Conservation (phyloP, 2,888 invertebrate genomes). For the Sphinx pinastri region DNA sequence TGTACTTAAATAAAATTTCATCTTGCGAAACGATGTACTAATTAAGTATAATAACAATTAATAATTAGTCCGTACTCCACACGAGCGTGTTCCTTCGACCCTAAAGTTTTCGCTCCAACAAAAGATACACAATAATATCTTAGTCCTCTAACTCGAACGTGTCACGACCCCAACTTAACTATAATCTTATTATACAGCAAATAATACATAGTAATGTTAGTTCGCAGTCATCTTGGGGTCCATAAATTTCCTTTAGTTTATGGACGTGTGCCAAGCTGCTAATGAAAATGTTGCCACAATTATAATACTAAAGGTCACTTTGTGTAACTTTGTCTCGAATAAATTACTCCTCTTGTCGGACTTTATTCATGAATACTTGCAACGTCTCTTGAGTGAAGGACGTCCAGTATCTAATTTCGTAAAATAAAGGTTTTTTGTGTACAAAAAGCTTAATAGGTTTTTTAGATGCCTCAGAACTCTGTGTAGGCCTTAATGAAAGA, state of each 20-base stretch:
- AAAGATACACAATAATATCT: neutral
- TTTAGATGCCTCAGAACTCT: neutral
- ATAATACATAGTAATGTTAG: conserved; percentile 9
- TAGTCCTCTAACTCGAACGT: neutral
- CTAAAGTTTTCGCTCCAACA: neutral
- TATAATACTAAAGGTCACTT: conserved; percentile 24
- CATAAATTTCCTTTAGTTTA: conserved; percentile 14
- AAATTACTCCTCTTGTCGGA: conserved; percentile 2
- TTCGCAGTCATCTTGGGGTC: conserved; percentile 1
- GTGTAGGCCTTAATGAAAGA: conserved; percentile 4
- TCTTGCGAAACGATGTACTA: no score
- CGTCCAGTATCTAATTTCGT: conserved; percentile 10
- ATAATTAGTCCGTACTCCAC: no score
- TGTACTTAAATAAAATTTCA: no score
- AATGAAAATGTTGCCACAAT: conserved; percentile 25
- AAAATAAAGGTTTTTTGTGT: conserved; percentile 18
- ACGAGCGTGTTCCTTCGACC: no score
- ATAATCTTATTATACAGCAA: conserved; percentile 15
- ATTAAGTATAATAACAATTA: no score
- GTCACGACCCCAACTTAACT: neutral
- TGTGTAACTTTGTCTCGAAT: conserved; percentile 17
- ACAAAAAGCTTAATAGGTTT: conserved; percentile 12
- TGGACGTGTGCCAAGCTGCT: conserved; percentile 17
- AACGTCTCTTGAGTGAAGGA: conserved; percentile 17
- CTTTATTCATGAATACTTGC: conserved; percentile 19